Conservation (phyloP, 2,113 vertebrate species). For the Ramphastos sulfuratus region DNA sequence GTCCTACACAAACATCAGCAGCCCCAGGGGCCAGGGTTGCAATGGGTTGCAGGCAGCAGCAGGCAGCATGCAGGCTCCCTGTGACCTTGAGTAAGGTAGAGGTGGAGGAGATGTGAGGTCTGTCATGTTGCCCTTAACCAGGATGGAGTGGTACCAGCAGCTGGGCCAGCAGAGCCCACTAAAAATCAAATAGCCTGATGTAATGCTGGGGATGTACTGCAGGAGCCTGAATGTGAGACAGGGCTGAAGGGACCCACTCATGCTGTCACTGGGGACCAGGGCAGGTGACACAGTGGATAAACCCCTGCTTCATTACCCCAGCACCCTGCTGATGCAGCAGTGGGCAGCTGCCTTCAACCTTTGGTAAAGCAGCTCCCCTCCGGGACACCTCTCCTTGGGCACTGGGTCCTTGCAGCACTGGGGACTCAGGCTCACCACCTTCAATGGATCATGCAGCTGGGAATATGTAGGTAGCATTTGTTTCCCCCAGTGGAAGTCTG, state of each 20-base stretch:
- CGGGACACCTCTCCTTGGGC: not conserved
- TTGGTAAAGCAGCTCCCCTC: not conserved
- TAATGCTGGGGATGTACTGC: fast-evolving
- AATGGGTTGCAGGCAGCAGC: not conserved
- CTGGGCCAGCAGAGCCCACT: not conserved
- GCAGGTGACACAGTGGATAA: not conserved
- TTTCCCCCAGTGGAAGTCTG: not conserved
- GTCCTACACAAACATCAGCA: not conserved
- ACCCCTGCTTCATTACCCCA: not conserved
- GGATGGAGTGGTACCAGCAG: not conserved
- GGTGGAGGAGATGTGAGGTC: not conserved
- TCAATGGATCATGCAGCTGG: fast-evolving
- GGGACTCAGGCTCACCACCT: not conserved
- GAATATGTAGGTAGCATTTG: not conserved
- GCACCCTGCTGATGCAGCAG: not conserved
- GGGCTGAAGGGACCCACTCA: fast-evolving
- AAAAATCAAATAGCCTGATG: not conserved
- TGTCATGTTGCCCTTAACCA: not conserved
- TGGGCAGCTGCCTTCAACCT: not conserved
- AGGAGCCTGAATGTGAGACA: not conserved
- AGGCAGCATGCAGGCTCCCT: not conserved
- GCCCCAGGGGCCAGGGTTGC: fast-evolving
- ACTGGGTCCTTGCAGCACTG: not conserved
- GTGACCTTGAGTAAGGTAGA: not conserved
- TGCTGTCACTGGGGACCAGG: fast-evolving